These are phyloP conservation scores for Colius striatus DNA, from an alignment of 2,113 vertebrate genomes.

Conservation along the genomic window DNA sequence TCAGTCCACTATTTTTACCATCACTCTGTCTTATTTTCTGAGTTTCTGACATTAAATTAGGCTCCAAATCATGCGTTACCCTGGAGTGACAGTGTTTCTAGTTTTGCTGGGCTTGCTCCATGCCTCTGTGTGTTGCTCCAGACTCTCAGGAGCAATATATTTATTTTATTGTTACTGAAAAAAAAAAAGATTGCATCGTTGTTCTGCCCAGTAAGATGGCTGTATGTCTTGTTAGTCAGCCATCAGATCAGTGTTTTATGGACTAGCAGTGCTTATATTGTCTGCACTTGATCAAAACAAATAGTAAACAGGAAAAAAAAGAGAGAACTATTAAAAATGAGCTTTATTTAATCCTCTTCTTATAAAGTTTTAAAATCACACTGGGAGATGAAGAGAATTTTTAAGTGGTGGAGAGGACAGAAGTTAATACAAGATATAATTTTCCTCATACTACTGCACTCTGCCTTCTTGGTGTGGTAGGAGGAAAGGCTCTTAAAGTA, in stretches of 20 bases:
- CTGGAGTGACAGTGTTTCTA: background rate
- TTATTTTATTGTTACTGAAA: slow-evolving; percentile 35
- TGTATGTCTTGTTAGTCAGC: background rate
- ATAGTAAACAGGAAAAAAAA: background rate
- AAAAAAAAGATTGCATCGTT: slow-evolving; percentile 16
- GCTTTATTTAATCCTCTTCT: background rate
- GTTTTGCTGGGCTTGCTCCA: background rate
- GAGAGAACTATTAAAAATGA: background rate
- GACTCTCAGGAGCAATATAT: slow-evolving; percentile 1
- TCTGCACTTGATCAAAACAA: background rate
- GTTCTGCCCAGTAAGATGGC: background rate
- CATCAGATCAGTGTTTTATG: background rate
- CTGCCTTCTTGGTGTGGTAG: background rate
- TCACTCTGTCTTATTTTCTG: background rate
- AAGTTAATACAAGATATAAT: background rate
- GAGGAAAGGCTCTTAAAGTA: background rate
- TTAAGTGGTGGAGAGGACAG: background rate
- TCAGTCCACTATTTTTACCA: background rate
- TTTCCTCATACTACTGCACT: background rate
- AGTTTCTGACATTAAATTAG: background rate
- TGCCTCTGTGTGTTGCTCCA: background rate
- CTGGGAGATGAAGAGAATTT: background rate
- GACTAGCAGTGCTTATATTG: background rate
- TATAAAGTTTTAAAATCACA: background rate
- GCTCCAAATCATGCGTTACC: background rate